These are phyloP conservation scores for Pterostichus niger DNA, from an alignment of 2,888 invertebrate species.

Conservation along the genomic window DNA sequence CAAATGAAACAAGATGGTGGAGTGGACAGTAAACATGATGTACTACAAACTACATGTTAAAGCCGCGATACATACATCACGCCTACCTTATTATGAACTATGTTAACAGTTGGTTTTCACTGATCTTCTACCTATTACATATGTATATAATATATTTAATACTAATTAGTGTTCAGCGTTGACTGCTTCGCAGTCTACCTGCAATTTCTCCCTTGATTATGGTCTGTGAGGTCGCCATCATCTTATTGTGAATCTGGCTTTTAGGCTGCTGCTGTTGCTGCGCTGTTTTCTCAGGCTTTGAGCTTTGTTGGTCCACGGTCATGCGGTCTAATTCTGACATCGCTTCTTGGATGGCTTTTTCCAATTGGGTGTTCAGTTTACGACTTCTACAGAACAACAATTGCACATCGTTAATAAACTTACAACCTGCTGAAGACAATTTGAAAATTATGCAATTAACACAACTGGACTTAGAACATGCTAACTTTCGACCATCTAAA, in stretches of 20 bases:
- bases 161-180: constrained; percentile 74
- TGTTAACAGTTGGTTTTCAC: constrained; percentile 48
- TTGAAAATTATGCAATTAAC: too few species aligned
- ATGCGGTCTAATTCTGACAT: constrained; percentile 92
- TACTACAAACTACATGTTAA: constrained; percentile 54
- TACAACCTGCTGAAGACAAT: too few species aligned
- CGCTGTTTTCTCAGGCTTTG: constrained; percentile 72
- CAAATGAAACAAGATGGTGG: constrained; percentile 21
- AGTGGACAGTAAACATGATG: constrained; percentile 56
- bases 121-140: constrained; percentile 53
- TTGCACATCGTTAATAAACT: too few species aligned
- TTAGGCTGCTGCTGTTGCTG: constrained; percentile 69
- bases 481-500: too few species aligned
- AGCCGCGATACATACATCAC: constrained; percentile 59
- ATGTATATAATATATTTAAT: constrained; percentile 63
- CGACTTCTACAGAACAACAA: constrained; percentile 84
- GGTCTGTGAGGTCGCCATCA: constrained; percentile 36
- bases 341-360: constrained; percentile 95
- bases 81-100: constrained; percentile 48
- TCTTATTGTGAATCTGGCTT: constrained; percentile 65
- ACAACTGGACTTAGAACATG: too few species aligned
- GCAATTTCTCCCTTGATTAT: constrained; percentile 72
- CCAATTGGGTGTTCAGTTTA: constrained; percentile 93
- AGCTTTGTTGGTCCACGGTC: constrained; percentile 75
- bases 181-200: constrained; percentile 79